A percentile compares a stretch with the other conserved stretches of the same genome.
These are phyloP conservation scores for Ammospiza nelsoni DNA, from an alignment of 2,113 vertebrate species.

Conservation along the genomic window DNA sequence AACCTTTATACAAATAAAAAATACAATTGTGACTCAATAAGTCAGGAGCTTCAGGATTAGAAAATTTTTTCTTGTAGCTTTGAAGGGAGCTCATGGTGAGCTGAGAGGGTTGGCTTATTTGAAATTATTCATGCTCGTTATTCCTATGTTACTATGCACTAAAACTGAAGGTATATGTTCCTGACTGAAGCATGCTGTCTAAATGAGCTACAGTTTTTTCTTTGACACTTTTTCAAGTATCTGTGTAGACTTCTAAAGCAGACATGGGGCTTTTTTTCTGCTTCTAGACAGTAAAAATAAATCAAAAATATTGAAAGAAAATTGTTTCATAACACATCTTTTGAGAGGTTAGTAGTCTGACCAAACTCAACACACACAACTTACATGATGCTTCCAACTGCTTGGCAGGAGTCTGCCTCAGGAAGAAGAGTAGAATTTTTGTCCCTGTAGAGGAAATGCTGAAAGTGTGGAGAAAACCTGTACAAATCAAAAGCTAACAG, in stretches of 20 bases:
- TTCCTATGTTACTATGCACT: not conserved
- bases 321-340: not conserved
- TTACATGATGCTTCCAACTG: not conserved
- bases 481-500: not conserved
- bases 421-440: not conserved
- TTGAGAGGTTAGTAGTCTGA: not conserved
- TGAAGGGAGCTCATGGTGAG: not conserved
- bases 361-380: rapidly evolving
- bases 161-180: not conserved
- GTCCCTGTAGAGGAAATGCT: not conserved
- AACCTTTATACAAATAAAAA: not conserved
- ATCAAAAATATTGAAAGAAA: not conserved
- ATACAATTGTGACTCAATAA: not conserved
- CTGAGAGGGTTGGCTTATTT: not conserved
- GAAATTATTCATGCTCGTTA: not conserved
- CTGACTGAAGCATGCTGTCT: not conserved
- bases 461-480: not conserved
- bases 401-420: not conserved
- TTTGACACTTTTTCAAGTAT: not conserved
- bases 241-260: not conserved
- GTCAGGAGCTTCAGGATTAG: not conserved
- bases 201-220: not conserved
- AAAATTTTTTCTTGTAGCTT: not conserved
- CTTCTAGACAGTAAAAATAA: not conserved
- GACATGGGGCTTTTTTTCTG: rapidly evolving